A percentile compares a stretch with the other conserved stretches of the same genome.
phyloP scores from a whole-genome alignment of 2,888 invertebrate species.

The Polydrusus tereticollis region DNA sequence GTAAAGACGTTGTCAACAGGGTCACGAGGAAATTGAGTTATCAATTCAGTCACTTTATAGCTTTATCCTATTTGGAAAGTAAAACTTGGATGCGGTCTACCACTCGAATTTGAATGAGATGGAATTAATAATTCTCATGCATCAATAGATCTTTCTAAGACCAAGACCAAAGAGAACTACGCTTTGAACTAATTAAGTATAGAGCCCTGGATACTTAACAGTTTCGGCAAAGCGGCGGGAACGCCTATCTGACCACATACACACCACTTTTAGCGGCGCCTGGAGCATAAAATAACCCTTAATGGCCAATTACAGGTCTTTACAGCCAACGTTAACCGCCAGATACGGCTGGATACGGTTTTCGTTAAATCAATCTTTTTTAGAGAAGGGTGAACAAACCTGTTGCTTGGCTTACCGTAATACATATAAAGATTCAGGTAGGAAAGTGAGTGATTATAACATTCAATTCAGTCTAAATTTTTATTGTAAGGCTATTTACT shows the following conservation, averaged over 20 bases:
- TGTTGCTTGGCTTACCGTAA: slow-evolving; percentile 50
- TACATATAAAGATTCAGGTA: not conserved
- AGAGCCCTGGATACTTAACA: slow-evolving; percentile 64
- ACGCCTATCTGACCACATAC: slow-evolving; percentile 63
- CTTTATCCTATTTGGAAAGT: slow-evolving; percentile 43
- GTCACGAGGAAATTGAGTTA: slow-evolving; percentile 36
- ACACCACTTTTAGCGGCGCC: slow-evolving; percentile 59
- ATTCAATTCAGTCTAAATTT: not conserved
- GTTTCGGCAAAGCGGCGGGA: slow-evolving; percentile 59
- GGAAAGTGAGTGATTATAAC: not conserved
- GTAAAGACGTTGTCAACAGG: slow-evolving; percentile 26
- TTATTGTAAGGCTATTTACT: no score
- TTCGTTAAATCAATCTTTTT: slow-evolving; percentile 60
- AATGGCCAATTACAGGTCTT: slow-evolving; percentile 62
- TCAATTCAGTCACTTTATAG: slow-evolving; percentile 43
- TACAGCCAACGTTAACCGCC: slow-evolving; percentile 53
- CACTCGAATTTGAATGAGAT: slow-evolving; percentile 61
- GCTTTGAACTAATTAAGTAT: slow-evolving; percentile 66
- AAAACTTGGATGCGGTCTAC: slow-evolving; percentile 60
- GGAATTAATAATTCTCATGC: slow-evolving; percentile 59
- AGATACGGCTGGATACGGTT: slow-evolving; percentile 51
- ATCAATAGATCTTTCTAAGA: slow-evolving; percentile 64
- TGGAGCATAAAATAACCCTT: slow-evolving; percentile 61
- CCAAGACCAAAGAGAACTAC: slow-evolving; percentile 60
- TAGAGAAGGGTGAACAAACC: slow-evolving; percentile 51